Base-by-base conservation (phyloP, 2,888 invertebrate species). In the Campaea margaritaria region DNA sequence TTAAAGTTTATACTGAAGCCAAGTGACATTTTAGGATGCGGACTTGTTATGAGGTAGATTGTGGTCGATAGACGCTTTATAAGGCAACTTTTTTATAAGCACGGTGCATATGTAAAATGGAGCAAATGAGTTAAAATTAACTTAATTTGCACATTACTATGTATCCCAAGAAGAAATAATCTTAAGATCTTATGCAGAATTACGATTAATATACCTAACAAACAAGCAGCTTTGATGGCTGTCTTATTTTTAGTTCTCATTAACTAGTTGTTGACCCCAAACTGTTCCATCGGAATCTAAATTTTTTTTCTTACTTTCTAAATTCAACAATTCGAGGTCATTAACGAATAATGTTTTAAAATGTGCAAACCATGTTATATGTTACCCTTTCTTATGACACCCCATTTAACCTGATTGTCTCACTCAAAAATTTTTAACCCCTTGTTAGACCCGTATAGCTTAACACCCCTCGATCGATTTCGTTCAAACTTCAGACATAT, bases 1-100 rank as follows among this genome's bases (percentile, higher is more conserved):
- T 39, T 4, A 39, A 49, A 28, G 44, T 41, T 21, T 52, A 34
- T 59, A 49, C 44, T 53, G 53, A 45, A 59, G 58, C 28, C 39
- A 46, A 50, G 39, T 36, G 49, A 54, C 47, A 52, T 48, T 52
- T 58, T 28, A 28, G 38, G 42, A 45, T n/a, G 14, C 31, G 11
- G 41, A 45, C 14, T 31, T 39, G 28, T 41, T 27, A 46, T 14
- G 28, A 11, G 12, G 10, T 14, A 8, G 31, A 31, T 44, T 45
- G 38, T 44, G 11, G 44, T 45, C 28, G 15, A 15, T 15, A 7
- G 13, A 52, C 4, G 3, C 34, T 16, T 12, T 10, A 21, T 52
- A 44, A 8, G 36, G 36, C 4, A 21, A 27, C 7, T 44, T 44
- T 44, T 27, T 44, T 13, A 8, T 44, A 13, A 43, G 44, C 27